These are phyloP conservation scores for Psilopogon haemacephalus DNA, from an alignment of 2,113 vertebrate genomes.

Conservation along the genomic window DNA sequence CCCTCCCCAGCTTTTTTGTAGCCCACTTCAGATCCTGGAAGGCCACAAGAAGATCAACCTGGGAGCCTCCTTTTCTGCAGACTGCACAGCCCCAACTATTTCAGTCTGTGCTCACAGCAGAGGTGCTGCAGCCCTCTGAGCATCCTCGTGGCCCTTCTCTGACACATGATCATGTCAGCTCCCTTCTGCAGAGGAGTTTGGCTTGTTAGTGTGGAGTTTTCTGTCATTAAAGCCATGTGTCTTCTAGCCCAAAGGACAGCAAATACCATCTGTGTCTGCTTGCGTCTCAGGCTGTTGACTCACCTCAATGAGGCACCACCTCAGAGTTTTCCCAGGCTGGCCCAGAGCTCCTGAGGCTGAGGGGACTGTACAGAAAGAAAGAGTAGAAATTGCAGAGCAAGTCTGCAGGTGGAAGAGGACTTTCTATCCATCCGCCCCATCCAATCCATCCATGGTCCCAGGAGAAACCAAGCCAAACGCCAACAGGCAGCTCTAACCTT, in stretches of 20 bases:
- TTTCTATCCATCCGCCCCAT: neutral
- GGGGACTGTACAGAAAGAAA: neutral
- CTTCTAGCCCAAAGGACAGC: neutral
- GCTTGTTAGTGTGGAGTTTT: neutral
- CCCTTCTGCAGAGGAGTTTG: neutral
- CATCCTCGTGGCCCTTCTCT: no score
- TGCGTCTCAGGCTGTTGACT: neutral
- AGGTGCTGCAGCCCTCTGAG: no score
- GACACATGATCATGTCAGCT: neutral
- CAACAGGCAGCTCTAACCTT: neutral
- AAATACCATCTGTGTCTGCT: neutral
- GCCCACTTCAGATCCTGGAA: no score
- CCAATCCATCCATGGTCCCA: neutral
- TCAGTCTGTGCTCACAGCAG: no score
- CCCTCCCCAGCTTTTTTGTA: no score
- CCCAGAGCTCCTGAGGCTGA: neutral
- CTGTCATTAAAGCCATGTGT: neutral
- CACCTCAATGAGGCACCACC: neutral
- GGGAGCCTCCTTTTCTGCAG: no score
- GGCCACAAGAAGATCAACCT: no score
- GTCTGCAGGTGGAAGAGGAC: neutral
- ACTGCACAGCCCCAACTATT: no score
- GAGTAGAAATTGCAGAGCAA: neutral
- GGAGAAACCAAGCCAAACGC: neutral
- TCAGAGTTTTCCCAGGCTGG: neutral